These are phyloP conservation scores for Leptobrachium ailaonicum DNA, from an alignment of 2,113 vertebrate species.

Conservation along the genomic window DNA sequence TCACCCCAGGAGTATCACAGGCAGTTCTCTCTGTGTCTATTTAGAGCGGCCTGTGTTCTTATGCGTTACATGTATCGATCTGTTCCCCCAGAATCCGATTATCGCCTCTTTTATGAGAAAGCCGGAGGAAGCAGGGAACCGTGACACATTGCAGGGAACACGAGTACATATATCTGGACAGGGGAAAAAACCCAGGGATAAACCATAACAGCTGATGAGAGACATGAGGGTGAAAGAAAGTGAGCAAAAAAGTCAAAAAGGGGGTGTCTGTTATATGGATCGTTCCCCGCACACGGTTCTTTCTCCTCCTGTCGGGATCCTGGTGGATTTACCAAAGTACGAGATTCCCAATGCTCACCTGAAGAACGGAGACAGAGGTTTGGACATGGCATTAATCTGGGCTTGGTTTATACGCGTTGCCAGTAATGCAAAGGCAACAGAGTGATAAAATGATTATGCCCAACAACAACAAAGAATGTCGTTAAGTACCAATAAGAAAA, in stretches of 20 bases:
- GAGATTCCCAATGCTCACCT: too few relatives aligned
- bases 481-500: too few relatives aligned
- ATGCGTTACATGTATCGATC: not conserved
- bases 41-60: not conserved
- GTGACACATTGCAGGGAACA: not conserved
- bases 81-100: not conserved
- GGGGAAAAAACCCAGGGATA: not conserved
- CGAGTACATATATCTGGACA: not conserved
- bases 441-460: too few relatives aligned
- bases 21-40: not conserved
- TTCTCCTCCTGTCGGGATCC: too few relatives aligned
- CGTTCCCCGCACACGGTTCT: too few relatives aligned
- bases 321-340: too few relatives aligned
- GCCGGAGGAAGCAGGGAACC: not conserved
- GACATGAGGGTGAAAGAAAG: not conserved
- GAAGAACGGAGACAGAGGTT: too few relatives aligned
- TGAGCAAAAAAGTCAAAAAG: not conserved
- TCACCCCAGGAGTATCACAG: not conserved
- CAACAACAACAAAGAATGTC: too few relatives aligned
- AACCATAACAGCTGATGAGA: not conserved
- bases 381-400: too few relatives aligned
- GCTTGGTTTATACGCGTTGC: too few relatives aligned
- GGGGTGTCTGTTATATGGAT: not conserved
- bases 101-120: not conserved
- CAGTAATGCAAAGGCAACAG: too few relatives aligned